These are phyloP conservation scores for Prorops nasuta DNA, from an alignment of 1,140 invertebrate genomes.

Conservation along the genomic window DNA sequence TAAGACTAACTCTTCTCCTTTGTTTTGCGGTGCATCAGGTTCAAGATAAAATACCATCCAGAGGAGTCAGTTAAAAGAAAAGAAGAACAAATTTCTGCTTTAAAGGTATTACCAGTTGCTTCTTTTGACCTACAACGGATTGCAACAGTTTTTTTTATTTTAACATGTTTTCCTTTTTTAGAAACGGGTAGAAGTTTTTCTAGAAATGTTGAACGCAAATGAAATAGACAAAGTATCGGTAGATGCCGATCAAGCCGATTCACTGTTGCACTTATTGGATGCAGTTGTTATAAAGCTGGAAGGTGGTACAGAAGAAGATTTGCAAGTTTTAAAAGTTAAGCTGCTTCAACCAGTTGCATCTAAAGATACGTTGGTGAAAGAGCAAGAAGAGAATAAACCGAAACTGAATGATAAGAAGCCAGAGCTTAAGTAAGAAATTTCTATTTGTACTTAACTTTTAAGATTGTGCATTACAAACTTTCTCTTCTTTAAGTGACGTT, in stretches of 20 bases:
- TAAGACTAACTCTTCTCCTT: too few relatives aligned
- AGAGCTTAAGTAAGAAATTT: slow-evolving; percentile 21
- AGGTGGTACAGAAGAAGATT: slow-evolving; percentile 93
- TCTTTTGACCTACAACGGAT: neutral
- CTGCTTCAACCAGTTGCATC: slow-evolving; percentile 38
- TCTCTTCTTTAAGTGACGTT: slow-evolving; percentile 19
- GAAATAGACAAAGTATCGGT: slow-evolving; percentile 77
- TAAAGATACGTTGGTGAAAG: slow-evolving; percentile 37
- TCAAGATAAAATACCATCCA: slow-evolving; percentile 98
- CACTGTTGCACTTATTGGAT: slow-evolving; percentile 86
- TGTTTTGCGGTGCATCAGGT: too few relatives aligned
- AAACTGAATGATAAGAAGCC: slow-evolving; percentile 44
- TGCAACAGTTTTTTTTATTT: neutral
- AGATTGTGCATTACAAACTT: slow-evolving; percentile 14
- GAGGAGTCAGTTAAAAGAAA: slow-evolving; percentile 91
- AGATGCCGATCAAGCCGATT: slow-evolving; percentile 85
- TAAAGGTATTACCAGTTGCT: slow-evolving; percentile 67
- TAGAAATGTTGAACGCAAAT: slow-evolving; percentile 76
- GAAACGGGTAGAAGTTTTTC: slow-evolving; percentile 88
- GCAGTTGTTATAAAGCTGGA: slow-evolving; percentile 96
- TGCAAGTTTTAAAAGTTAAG: slow-evolving; percentile 77
- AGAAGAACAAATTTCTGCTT: slow-evolving; percentile 78
- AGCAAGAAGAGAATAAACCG: slow-evolving; percentile 49
- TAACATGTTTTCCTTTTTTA: slow-evolving; percentile 44
- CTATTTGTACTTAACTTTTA: neutral